These are phyloP conservation scores for Siderastrea siderea DNA, from an alignment of 92 coral and sea anemone species.

Conservation along the genomic window DNA sequence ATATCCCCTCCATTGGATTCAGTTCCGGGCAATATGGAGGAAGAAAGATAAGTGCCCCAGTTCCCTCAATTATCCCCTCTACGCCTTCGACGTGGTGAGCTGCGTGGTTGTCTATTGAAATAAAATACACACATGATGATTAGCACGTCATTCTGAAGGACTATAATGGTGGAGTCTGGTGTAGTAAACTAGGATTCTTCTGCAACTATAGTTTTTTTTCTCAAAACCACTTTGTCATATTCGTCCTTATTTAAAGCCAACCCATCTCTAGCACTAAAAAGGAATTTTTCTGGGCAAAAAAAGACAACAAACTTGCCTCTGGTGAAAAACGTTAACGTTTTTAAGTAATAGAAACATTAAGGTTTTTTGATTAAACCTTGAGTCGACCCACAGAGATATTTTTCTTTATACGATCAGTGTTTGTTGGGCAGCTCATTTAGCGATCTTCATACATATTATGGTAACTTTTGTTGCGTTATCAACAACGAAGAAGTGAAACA, in stretches of 20 bases:
- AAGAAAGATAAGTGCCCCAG: slow-evolving; percentile 16
- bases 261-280: no score
- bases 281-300: no score
- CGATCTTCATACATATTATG: background rate
- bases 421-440: no score
- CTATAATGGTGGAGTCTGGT: background rate
- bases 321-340: no score
- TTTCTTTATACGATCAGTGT: no score
- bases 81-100: slow-evolving; percentile 21
- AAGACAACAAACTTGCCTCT: no score
- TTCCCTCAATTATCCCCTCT: background rate
- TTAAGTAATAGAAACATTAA: no score
- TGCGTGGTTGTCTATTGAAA: slow-evolving; percentile 20
- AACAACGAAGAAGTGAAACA: background rate
- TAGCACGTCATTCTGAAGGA: background rate
- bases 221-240: no score
- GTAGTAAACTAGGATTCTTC: background rate
- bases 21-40: slow-evolving; percentile 43
- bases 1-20: slow-evolving; percentile 60
- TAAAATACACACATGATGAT: background rate
- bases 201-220: no score
- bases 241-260: no score
- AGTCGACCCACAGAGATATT: no score
- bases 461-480: background rate
- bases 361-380: no score